A percentile compares a stretch with the other conserved stretches of the same genome.
Conservation (phyloP, 2,797 vertebrate genomes). For the Pantherophis vulpinus region DNA sequence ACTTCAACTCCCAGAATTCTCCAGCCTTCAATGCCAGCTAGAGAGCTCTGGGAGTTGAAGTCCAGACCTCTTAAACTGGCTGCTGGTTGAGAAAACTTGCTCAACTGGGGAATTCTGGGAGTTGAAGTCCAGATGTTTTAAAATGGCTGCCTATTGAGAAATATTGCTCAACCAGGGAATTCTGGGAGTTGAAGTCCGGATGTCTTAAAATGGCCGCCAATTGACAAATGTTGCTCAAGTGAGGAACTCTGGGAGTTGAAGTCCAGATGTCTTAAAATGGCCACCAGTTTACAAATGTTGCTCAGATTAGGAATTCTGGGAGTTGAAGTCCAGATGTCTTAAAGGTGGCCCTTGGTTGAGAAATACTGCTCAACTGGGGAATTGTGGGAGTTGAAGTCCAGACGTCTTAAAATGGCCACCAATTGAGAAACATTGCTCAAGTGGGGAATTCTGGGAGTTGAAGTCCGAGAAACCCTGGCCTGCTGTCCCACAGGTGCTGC, state of each 20-base stretch:
- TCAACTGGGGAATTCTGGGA: background rate
- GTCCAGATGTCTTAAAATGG: too few species aligned
- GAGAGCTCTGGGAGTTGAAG: background rate
- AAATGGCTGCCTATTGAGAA: rapidly evolving
- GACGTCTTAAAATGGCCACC: too few species aligned
- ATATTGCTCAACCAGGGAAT: background rate
- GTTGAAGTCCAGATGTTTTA: too few species aligned
- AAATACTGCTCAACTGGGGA: rapidly evolving
- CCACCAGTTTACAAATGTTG: too few species aligned
- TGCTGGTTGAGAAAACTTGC: rapidly evolving
- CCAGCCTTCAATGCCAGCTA: background rate
- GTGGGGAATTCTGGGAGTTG: background rate
- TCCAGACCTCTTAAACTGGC: too few species aligned
- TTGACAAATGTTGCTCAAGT: too few species aligned
- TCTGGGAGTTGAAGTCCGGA: background rate
- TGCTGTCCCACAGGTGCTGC: slow-evolving; percentile 72
- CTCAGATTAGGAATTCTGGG: background rate
- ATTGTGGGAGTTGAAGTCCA: too few species aligned
- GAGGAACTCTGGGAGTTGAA: too few species aligned
- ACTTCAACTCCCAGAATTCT: background rate
- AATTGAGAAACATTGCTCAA: too few species aligned
- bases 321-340: background rate
- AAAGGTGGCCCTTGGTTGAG: too few species aligned
- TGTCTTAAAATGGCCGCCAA: too few species aligned
- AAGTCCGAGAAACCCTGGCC: background rate